Base-by-base conservation (phyloP, 2,888 invertebrate species). In the Emmelina monodactyla region DNA sequence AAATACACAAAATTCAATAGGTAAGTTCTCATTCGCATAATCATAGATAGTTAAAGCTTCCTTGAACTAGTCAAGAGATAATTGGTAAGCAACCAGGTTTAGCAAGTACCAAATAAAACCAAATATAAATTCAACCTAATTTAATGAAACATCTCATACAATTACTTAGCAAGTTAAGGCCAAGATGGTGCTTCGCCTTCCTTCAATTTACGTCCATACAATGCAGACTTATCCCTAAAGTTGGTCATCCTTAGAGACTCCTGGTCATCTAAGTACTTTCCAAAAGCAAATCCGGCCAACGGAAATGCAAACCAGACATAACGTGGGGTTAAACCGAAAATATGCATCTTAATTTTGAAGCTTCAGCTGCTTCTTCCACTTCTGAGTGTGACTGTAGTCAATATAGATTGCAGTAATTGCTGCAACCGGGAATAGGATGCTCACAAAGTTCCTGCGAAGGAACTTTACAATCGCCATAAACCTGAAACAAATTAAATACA, bases 191-290 rank as follows among this genome's bases (percentile, higher is more conserved):
- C 57, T 40, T 88, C 86, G 5, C 86, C 88, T 43, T 84, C 82
- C 46, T 85, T 84, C 2, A 85, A 69, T 28, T 58, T 68, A 38
- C 88, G 82, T 14, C 89, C 90, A 57, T 87, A 94, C 25, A 94
- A 67, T 32, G 86, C 84, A 53, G 92, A 92, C 59, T 88, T 92
- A 57, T 94, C 93, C 39, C 92, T 82, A 60, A 87, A 94, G 45
- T 64, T 68, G 0, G 82, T 79, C 85, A 91, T 85, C 36, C 91
- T 82, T 39, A 87, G 76, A 1, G 88, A 88, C 70, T 92, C 91
- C 47, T 83, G 75, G 3, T 70, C 66, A 55, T 92, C 90, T 35
- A 92, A 48, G 44, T 63, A 87, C 50, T 78, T 75, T 1, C 92
- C 92, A 34, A 89, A 40, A 1, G 66, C 54, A 45, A 59, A 84